Evolutionary conservation across 1,140 invertebrate genomes (phyloP).

Genomic region (Euwallacea similis): DNA sequence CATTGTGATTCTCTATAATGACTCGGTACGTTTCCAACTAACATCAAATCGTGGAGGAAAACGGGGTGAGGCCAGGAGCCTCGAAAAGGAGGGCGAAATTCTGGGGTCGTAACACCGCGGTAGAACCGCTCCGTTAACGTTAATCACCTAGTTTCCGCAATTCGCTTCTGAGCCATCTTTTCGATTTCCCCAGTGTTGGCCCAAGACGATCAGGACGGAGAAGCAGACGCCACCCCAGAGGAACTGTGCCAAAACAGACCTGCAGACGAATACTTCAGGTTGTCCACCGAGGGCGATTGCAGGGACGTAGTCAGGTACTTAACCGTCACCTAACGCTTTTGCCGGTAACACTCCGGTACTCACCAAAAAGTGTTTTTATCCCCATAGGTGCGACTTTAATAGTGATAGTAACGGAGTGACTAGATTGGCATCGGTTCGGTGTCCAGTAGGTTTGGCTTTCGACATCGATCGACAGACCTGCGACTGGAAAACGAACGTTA

Average conservation of each 20-base stretch:
- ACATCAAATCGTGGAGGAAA: too few relatives aligned
- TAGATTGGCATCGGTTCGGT: constrained; percentile 82
- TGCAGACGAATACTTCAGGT: constrained; percentile 86
- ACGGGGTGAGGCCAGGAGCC: too few relatives aligned
- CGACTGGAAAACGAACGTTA: constrained; percentile 94
- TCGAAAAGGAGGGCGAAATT: too few relatives aligned
- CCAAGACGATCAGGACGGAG: constrained; percentile 68
- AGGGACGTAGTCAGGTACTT: constrained; percentile 85
- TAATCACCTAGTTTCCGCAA: too few relatives aligned
- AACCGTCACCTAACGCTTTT: neutral
- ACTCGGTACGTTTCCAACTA: too few relatives aligned
- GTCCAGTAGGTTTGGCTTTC: constrained; percentile 88
- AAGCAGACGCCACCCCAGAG: constrained; percentile 72
- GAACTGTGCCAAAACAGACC: constrained; percentile 83
- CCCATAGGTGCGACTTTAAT: constrained; percentile 83
- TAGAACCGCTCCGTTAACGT: too few relatives aligned
- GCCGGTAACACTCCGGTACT: neutral
- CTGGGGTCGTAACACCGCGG: too few relatives aligned
- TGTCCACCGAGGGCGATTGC: constrained; percentile 82
- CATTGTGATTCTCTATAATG: too few relatives aligned
- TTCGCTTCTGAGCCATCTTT: too few relatives aligned
- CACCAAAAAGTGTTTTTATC: neutral
- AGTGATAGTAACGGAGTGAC: constrained; percentile 81
- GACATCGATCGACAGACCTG: constrained; percentile 93
- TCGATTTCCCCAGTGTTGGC: constrained; percentile 43